phyloP scores from a whole-genome alignment of 2,797 vertebrate genomes.

The Epinephelus coioides region DNA sequence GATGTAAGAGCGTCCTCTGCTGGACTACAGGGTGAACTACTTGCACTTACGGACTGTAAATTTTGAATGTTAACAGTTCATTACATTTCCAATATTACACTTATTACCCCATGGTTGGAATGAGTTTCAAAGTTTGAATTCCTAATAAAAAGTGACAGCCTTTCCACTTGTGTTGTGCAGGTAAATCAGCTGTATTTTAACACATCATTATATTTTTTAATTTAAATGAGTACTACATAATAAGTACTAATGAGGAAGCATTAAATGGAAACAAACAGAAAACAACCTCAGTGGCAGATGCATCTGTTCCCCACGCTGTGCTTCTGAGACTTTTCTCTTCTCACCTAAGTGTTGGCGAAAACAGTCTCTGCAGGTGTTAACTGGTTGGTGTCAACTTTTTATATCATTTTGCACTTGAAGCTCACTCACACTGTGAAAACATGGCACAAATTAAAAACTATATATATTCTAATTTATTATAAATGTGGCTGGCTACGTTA shows the following conservation, averaged over 20 bases:
- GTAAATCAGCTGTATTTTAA: background rate
- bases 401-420: background rate
- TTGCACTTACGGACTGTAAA: background rate
- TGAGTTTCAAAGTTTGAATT: background rate
- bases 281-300: background rate
- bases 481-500: background rate
- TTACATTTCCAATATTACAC: background rate
- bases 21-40: background rate
- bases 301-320: no score
- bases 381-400: background rate
- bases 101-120: background rate
- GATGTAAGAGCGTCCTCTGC: background rate
- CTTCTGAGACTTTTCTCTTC: no score
- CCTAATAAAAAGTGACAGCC: background rate
- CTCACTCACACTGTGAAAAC: background rate
- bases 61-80: background rate
- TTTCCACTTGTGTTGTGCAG: background rate
- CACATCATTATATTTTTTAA: no score
- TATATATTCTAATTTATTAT: background rate
- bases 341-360: no score
- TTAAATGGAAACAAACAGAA: background rate
- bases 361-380: no score
- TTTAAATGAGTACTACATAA: background rate
- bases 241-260: background rate
- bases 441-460: background rate